Percentiles rank a stretch among this genome's conserved stretches.
Conservation (phyloP, 2,888 invertebrate species). For the Trichopoda pennipes region DNA sequence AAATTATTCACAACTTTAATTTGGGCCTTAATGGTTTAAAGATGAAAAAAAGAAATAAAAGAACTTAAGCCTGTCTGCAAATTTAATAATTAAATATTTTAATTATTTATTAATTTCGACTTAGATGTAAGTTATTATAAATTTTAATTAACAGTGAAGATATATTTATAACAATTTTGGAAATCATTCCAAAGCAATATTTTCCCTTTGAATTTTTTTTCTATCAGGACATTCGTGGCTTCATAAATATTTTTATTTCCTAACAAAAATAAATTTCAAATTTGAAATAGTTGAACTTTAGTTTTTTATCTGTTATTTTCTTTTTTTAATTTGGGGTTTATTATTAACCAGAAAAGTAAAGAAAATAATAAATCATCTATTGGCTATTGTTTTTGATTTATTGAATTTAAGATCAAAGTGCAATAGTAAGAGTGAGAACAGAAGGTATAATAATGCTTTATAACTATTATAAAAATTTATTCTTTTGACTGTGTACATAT, state of each 20-base stretch:
- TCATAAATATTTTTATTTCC: neutral
- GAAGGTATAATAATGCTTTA: conserved; percentile 18
- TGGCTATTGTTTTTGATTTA: conserved; percentile 56
- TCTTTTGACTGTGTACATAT: neutral
- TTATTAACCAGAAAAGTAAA: conserved; percentile 9
- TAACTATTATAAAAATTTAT: neutral
- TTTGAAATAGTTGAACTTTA: conserved; percentile 11
- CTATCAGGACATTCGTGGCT: neutral
- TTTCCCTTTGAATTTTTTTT: neutral
- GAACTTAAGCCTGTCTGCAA: too few species aligned
- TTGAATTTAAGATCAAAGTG: conserved; percentile 37
- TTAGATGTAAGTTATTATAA: too few species aligned
- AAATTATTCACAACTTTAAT: too few species aligned
- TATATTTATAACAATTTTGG: too few species aligned
- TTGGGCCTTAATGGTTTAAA: too few species aligned
- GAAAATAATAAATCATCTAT: conserved; percentile 48
- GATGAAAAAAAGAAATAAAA: too few species aligned
- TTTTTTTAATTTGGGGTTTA: conserved; percentile 26
- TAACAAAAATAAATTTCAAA: conserved; percentile 26
- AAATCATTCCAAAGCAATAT: too few species aligned
- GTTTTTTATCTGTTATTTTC: neutral
- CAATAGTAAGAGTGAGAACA: neutral
- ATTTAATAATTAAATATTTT: too few species aligned
- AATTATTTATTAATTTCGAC: too few species aligned
- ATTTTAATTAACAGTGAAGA: too few species aligned